Evolutionary conservation across 2,797 vertebrate genomes (phyloP).

Genomic region (Rhinichthys osculus): DNA sequence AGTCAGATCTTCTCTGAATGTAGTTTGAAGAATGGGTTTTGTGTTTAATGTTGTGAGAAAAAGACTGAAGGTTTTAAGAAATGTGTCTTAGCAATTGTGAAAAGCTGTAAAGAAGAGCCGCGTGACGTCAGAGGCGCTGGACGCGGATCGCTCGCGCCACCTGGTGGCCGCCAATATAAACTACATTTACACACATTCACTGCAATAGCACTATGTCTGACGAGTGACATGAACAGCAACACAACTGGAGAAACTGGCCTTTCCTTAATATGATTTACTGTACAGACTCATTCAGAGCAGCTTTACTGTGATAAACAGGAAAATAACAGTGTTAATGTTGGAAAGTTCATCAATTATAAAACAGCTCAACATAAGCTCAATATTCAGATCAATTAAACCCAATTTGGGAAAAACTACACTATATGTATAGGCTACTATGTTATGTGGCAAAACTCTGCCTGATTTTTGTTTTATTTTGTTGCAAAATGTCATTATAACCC

Average conservation of each 20-base stretch:
- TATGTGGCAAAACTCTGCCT: not conserved
- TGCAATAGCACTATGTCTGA: not conserved
- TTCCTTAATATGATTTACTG: not conserved
- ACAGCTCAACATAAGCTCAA: not conserved
- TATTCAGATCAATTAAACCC: not conserved
- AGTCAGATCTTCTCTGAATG: too few relatives aligned
- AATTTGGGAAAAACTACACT: too few relatives aligned
- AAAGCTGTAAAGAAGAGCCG: not conserved
- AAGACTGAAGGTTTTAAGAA: too few relatives aligned
- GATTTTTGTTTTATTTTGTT: not conserved
- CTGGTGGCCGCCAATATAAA: not conserved
- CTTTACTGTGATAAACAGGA: not conserved
- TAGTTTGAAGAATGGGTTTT: not conserved
- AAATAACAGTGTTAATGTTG: not conserved
- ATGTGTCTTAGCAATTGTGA: too few relatives aligned
- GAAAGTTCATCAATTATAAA: not conserved
- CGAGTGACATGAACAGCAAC: too few relatives aligned
- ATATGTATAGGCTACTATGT: not conserved
- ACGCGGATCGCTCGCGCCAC: not conserved
- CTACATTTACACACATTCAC: not conserved
- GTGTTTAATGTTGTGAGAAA: not conserved
- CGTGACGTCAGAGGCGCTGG: not conserved
- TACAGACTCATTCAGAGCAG: not conserved
- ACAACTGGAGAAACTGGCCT: not conserved
- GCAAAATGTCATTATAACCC: not conserved